phyloP scores from a whole-genome alignment of 1,140 invertebrate genomes.

The Tachypleus tridentatus region DNA sequence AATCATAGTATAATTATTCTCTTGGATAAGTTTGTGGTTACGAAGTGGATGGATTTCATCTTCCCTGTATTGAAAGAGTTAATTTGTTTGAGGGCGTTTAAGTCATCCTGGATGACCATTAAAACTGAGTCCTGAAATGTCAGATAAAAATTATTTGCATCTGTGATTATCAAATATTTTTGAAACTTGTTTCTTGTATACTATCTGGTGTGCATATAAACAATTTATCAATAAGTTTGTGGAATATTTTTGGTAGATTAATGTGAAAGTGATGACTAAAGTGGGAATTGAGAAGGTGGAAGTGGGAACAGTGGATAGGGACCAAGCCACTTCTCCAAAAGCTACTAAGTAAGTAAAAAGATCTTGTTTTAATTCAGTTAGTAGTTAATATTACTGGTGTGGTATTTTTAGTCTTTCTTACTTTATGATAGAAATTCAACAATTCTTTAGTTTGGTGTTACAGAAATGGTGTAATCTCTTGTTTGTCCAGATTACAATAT shows the following conservation, averaged over 20 bases:
- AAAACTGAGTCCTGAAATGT: too few relatives aligned
- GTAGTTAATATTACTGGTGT: background rate
- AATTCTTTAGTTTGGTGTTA: background rate
- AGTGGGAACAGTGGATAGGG: slow-evolving; percentile 77
- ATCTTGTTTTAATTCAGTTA: slow-evolving; percentile 8
- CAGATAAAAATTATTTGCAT: too few relatives aligned
- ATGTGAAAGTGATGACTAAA: slow-evolving; percentile 39
- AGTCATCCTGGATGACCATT: too few relatives aligned
- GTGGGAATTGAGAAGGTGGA: slow-evolving; percentile 63
- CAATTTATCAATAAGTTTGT: too few relatives aligned
- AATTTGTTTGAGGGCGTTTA: too few relatives aligned
- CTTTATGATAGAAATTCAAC: slow-evolving; percentile 3
- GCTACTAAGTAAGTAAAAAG: slow-evolving; percentile 45
- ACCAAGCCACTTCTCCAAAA: slow-evolving; percentile 67
- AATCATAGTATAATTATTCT: too few relatives aligned
- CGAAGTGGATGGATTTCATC: too few relatives aligned
- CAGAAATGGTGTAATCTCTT: slow-evolving; percentile 2
- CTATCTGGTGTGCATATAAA: too few relatives aligned
- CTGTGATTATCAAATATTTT: too few relatives aligned
- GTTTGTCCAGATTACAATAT: background rate
- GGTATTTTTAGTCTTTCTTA: slow-evolving; percentile 1
- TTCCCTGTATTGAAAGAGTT: too few relatives aligned
- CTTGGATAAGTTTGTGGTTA: too few relatives aligned
- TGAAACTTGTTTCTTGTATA: too few relatives aligned
- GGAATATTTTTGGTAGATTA: slow-evolving; percentile 28